Percentiles rank a stretch among this genome's conserved stretches.
These are phyloP conservation scores for Coremacera marginata DNA, from an alignment of 2,888 invertebrate genomes.

Conservation along the genomic window DNA sequence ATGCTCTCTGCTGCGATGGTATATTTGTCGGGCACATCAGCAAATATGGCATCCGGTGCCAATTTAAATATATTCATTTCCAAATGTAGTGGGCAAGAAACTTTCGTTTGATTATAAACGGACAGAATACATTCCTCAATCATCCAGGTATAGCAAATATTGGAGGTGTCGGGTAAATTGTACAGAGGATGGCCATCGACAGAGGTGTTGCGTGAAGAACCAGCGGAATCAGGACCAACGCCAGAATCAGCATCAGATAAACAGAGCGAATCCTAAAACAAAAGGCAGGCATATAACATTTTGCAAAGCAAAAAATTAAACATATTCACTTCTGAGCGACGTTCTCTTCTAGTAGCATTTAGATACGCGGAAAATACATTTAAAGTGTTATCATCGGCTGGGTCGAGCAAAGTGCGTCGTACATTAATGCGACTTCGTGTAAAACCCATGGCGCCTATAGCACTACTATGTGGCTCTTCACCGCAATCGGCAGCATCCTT, in stretches of 20 bases:
- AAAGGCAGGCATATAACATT: background rate
- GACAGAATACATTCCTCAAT: slow-evolving; percentile 96
- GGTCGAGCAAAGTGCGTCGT: slow-evolving; percentile 53
- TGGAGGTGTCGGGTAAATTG: slow-evolving; percentile 65
- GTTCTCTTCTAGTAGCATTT: slow-evolving; percentile 61
- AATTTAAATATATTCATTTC: slow-evolving; percentile 80
- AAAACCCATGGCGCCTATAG: slow-evolving; percentile 49
- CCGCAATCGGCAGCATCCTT: slow-evolving; percentile 46
- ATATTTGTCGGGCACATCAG: slow-evolving; percentile 86
- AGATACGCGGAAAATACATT: slow-evolving; percentile 64
- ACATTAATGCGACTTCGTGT: slow-evolving; percentile 54
- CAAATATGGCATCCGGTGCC: slow-evolving; percentile 95
- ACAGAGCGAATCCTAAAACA: slow-evolving; percentile 75
- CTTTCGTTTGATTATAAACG: slow-evolving; percentile 79
- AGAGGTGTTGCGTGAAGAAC: slow-evolving; percentile 86
- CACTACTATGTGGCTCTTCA: slow-evolving; percentile 50
- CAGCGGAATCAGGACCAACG: slow-evolving; percentile 84
- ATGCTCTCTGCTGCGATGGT: slow-evolving; percentile 87
- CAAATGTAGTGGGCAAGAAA: slow-evolving; percentile 86
- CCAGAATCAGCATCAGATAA: slow-evolving; percentile 88
- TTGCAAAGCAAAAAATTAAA: background rate
- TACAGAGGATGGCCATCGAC: slow-evolving; percentile 80
- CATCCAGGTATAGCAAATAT: slow-evolving; percentile 83
- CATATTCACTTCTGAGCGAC: slow-evolving; percentile 54
- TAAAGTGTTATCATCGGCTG: slow-evolving; percentile 56